Base-by-base conservation (phyloP, 2,113 vertebrate species). In the Odontesthes bonariensis region DNA sequence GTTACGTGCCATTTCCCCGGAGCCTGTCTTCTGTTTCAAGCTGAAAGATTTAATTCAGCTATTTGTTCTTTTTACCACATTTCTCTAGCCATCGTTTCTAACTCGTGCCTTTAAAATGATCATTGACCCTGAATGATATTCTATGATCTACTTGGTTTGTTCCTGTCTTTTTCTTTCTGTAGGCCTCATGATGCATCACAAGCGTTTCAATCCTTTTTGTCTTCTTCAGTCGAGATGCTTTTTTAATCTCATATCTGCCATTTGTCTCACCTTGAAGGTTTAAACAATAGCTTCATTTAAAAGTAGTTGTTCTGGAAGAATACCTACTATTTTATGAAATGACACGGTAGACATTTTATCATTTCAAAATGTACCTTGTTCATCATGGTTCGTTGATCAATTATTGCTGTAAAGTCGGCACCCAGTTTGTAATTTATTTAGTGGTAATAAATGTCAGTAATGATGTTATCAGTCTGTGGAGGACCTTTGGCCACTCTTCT, bases 11-110 rank as follows among this genome's bases (percentile, higher is more conserved):
- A 6, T 77, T 82, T 61, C 77, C 65, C 55, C 19, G 3, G 46
- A 77, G 86, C 13, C 57, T 27, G 59, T 78, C 57, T 62, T 52
- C 66, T 19, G 56, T 58, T 74, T 71, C 70, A 61, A 69, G 32
- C 62, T 78, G 62, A 82, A 80, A 80, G 67, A 81, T 86, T 69
- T 76, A 87, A 86, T 82, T n/a, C 62, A 54, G 10, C 73, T 54
- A 49, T 70, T 83, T 86, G 81, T 79, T 81, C 42, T 3, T 66
- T 59, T 78, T 42, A 64, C 46, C 49, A 1, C 8, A 23, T 51
- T 58, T 80, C 31, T 5, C 19, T 52, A 46, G 1, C 73, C 33
- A 0, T 38, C 52, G 14, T 12, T 49, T 35, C 71, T 75, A 47
- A 14, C 22, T 11, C 31, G 31, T 44, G 54, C 47, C 62, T 40